These are phyloP conservation scores for Musca vetustissima DNA, from an alignment of 1,140 invertebrate genomes.

Conservation along the genomic window DNA sequence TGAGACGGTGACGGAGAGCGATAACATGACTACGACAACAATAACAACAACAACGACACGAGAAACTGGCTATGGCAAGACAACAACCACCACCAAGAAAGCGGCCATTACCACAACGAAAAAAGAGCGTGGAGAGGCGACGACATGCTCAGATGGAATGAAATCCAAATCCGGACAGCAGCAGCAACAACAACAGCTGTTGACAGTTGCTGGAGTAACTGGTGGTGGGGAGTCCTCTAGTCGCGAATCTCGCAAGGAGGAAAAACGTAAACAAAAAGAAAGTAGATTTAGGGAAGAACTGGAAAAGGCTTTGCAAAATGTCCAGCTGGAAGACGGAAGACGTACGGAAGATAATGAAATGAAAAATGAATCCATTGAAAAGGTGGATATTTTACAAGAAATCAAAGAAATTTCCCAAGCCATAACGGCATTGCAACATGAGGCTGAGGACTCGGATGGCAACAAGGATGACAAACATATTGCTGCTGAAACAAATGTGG, in stretches of 20 bases:
- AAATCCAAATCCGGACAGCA: background rate
- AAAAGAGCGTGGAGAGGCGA: background rate
- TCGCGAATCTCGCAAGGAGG: background rate
- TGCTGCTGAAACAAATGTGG: background rate
- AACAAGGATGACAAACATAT: background rate
- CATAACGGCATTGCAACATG: background rate
- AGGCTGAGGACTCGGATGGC: background rate
- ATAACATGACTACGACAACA: constrained; percentile 22
- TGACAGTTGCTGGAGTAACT: too few relatives aligned
- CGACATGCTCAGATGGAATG: background rate
- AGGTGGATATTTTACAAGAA: constrained; percentile 5
- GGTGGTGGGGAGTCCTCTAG: too few relatives aligned
- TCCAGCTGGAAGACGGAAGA: background rate
- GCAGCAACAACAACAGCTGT: background rate
- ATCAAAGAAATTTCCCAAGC: constrained; percentile 14
- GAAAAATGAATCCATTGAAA: background rate
- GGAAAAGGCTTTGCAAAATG: background rate
- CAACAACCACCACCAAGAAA: constrained; percentile 15
- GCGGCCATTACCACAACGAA: background rate
- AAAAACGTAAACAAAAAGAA: background rate
- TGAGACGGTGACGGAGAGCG: background rate
- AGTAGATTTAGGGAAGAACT: too few relatives aligned
- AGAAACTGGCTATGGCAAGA: constrained; percentile 22
- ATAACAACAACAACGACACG: constrained; percentile 27
- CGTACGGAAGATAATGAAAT: background rate